phyloP scores from a whole-genome alignment of 2,888 invertebrate genomes.

The Xestia sexstrigata region DNA sequence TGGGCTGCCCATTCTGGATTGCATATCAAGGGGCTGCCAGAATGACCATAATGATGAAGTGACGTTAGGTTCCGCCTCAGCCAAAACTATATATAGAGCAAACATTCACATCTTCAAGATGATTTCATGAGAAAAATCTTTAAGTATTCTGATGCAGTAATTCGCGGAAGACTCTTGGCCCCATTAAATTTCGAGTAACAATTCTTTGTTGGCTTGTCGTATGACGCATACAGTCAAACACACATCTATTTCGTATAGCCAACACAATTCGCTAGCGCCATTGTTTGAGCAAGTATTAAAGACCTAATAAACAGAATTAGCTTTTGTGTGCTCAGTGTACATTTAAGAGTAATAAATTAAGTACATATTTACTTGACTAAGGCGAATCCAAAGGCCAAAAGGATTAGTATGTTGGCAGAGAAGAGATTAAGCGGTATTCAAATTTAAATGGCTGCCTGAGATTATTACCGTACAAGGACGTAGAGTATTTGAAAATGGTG shows the following conservation, averaged over 20 bases:
- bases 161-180: constrained; percentile 76
- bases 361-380: constrained; percentile 59
- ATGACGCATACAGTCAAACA: constrained; percentile 73
- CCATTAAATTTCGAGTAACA: constrained; percentile 76
- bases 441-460: background rate
- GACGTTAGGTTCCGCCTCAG: constrained; percentile 44
- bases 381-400: constrained; percentile 42
- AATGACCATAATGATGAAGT: constrained; percentile 21
- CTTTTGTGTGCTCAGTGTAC: constrained; percentile 37
- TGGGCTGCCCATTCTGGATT: constrained; percentile 1
- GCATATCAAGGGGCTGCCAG: background rate
- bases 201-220: constrained; percentile 73
- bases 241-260: constrained; percentile 57
- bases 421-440: constrained; percentile 22
- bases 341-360: constrained; percentile 57
- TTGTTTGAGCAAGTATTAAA: constrained; percentile 57
- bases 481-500: background rate
- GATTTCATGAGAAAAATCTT: constrained; percentile 64
- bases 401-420: constrained; percentile 46
- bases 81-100: constrained; percentile 54
- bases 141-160: constrained; percentile 59
- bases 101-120: constrained; percentile 38
- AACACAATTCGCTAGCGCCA: constrained; percentile 56
- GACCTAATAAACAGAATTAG: constrained; percentile 57
- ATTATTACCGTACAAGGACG: background rate